Percentiles rank a stretch among this genome's conserved stretches.
These are phyloP conservation scores for Ochlodes sylvanus DNA, from an alignment of 2,888 invertebrate genomes.

Conservation along the genomic window DNA sequence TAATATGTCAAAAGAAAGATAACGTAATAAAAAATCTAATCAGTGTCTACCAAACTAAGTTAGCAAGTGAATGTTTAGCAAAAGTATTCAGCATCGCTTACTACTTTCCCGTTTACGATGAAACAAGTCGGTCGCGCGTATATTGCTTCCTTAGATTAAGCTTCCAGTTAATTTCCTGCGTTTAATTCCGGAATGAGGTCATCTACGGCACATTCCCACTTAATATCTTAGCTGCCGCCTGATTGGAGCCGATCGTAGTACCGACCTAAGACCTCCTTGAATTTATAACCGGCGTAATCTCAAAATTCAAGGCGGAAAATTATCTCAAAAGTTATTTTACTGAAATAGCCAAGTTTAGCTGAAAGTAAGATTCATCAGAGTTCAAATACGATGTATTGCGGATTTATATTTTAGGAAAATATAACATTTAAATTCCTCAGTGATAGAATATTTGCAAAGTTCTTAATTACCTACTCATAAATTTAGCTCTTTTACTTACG, in stretches of 20 bases:
- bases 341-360: neutral
- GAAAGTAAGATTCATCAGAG: neutral
- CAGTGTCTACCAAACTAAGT: neutral
- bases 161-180: conserved; percentile 70
- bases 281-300: conserved; percentile 19
- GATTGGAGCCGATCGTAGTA: conserved; percentile 42
- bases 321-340: conserved; percentile 12
- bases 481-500: too few species aligned
- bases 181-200: conserved; percentile 55
- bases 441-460: too few species aligned
- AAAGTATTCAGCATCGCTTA: conserved; percentile 29
- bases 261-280: conserved; percentile 30
- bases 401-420: neutral
- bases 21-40: neutral
- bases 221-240: conserved; percentile 41
- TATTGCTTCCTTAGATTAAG: conserved; percentile 73
- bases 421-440: neutral
- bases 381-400: neutral
- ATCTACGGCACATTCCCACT: conserved; percentile 52
- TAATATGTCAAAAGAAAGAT: neutral
- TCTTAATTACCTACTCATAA: too few species aligned
- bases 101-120: conserved; percentile 10
- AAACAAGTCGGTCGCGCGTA: conserved; percentile 44
- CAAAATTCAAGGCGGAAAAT: conserved; percentile 23
- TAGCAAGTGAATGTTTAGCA: neutral